phyloP scores from a whole-genome alignment of 2,888 invertebrate genomes.

The Tetramorium bicarinatum region DNA sequence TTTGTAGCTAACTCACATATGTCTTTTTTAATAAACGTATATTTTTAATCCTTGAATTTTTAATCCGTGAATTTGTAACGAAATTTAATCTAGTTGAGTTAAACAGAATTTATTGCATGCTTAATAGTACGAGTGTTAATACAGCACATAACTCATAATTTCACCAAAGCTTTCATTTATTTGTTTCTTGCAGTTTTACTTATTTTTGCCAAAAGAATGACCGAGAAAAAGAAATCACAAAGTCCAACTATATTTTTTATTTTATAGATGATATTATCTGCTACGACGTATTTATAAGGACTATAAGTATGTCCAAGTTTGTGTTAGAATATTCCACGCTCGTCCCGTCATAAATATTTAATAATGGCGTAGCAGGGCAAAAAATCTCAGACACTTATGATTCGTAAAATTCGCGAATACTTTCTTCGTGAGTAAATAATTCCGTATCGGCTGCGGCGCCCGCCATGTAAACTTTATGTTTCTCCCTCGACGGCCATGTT shows the following conservation, averaged over 20 bases:
- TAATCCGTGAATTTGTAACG: background rate
- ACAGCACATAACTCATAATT: too few species aligned
- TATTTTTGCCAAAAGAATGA: background rate
- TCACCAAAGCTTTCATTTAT: background rate
- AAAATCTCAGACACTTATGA: slow-evolving; percentile 52
- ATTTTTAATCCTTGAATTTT: background rate
- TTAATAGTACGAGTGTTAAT: background rate
- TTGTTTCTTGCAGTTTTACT: background rate
- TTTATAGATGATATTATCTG: slow-evolving; percentile 15
- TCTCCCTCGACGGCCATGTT: slow-evolving; percentile 49
- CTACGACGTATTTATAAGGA: slow-evolving; percentile 5
- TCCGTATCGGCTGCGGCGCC: slow-evolving; percentile 49
- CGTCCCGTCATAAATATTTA: slow-evolving; percentile 41
- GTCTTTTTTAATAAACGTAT: slow-evolving; percentile 2
- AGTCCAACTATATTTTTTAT: background rate
- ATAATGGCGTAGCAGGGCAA: slow-evolving; percentile 21
- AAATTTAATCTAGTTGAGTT: background rate
- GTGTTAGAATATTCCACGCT: slow-evolving; percentile 44
- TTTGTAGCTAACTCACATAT: background rate
- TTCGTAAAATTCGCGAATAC: slow-evolving; percentile 47
- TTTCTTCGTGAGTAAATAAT: slow-evolving; percentile 57
- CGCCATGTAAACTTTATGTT: slow-evolving; percentile 54
- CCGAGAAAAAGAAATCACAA: background rate
- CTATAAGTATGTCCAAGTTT: slow-evolving; percentile 25
- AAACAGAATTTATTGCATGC: background rate